Evolutionary conservation across 2,888 invertebrate species (phyloP).

Genomic region (Pyrocoelia pectoralis): DNA sequence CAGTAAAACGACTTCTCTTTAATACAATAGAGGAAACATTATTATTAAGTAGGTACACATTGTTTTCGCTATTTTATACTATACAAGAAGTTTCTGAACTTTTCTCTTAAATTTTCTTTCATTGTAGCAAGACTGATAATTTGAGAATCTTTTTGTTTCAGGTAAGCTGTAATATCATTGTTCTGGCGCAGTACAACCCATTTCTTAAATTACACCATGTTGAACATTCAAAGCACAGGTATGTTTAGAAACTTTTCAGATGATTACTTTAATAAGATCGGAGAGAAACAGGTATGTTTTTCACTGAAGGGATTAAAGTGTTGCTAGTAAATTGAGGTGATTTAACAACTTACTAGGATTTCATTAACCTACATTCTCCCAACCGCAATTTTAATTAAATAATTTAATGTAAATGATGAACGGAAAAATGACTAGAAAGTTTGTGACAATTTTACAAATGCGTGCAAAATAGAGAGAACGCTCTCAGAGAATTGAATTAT

Average conservation of each 20-base stretch:
- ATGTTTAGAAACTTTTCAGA: neutral
- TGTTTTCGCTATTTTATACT: neutral
- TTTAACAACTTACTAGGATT: neutral
- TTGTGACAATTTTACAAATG: constrained; percentile 1
- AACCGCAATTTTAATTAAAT: neutral
- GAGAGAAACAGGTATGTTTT: neutral
- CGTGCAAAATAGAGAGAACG: neutral
- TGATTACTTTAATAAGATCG: neutral
- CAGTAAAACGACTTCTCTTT: no score
- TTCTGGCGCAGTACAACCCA: no score
- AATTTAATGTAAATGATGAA: neutral
- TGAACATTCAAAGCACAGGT: neutral
- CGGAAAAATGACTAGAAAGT: neutral
- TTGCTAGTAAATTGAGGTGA: neutral
- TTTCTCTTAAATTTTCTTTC: no score
- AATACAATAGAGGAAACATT: no score
- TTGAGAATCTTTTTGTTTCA: neutral
- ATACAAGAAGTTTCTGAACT: neutral
- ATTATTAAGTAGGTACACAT: no score
- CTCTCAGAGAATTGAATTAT: neutral
- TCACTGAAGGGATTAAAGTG: neutral
- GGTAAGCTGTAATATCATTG: neutral
- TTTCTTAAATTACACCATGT: no score
- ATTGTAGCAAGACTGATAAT: no score
- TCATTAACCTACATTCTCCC: neutral